phyloP scores from a whole-genome alignment of 2,113 vertebrate genomes.

The Eretmochelys imbricata region DNA sequence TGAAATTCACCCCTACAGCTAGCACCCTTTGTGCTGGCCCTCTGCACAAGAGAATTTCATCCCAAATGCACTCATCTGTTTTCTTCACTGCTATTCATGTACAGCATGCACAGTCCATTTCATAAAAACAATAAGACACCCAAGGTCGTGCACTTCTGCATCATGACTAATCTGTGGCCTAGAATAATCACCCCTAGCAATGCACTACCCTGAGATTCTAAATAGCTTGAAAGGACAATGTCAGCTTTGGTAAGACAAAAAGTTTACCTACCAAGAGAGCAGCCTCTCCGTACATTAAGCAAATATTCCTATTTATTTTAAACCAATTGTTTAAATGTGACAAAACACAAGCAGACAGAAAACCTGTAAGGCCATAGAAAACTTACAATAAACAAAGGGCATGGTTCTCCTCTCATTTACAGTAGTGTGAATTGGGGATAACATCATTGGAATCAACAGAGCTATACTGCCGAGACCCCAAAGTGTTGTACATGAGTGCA shows the following conservation, averaged over 20 bases:
- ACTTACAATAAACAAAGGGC: not conserved
- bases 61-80: not conserved
- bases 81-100: not conserved
- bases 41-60: not conserved
- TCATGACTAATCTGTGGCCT: not conserved
- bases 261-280: not conserved
- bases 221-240: not conserved
- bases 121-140: not conserved
- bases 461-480: not conserved
- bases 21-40: not conserved
- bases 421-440: not conserved
- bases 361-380: not conserved
- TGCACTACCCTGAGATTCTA: not conserved
- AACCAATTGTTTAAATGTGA: not conserved
- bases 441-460: not conserved
- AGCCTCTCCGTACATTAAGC: not conserved
- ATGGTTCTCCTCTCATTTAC: not conserved
- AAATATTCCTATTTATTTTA: not conserved
- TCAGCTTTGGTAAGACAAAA: not conserved
- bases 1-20: not conserved
- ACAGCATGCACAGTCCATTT: not conserved
- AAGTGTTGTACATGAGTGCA: not conserved
- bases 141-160: not conserved
- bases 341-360: slow-evolving; percentile 9
- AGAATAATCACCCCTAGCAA: not conserved